Evolutionary conservation across 2,888 invertebrate genomes (phyloP), one percentile per base, ranked within the genome.

Genomic region (Caenorhabditis sp.): DNA sequence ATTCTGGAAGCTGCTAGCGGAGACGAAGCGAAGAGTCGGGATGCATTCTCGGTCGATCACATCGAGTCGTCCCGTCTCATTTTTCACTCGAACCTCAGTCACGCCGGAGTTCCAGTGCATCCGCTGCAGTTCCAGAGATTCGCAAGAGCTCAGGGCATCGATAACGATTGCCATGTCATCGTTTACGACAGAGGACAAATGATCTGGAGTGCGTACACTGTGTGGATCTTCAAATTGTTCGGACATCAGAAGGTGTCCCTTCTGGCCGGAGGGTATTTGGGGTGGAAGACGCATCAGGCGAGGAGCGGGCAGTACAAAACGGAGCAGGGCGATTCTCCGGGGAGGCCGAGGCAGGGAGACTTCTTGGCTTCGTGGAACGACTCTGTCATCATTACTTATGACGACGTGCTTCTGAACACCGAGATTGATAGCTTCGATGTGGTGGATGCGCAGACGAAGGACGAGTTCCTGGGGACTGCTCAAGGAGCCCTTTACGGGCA

Each of bases 51-150:
- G 1, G 48, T 48, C 11, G 86, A 86, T 55, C 87, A 87, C 74
- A 81, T 87, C 32, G 84, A 88, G 43, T 78, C 80, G 13, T 86
- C 87, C 9, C 80, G 80, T 24, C 75, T 86, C 1, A 78, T 87
- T n/a, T 83, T 83, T 56, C 85, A 87, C 56, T 79, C 85, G 9
- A 87, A 86, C 46, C 71, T 88, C 20, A 83, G 83, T 27, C 88
- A 88, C 66, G 78, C 80, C 30, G 87, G 87, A 24, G 87, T 88
- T 26, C 88, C 88, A 26, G 88, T 88, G 5, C 88, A 88, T 77
- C 88, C 88, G 24, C 84, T 88, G 3, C 82, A 82, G 46, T 84
- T 84, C 48, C 83, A 83, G 56, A 37, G 83, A 39, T 85, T 84
- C 61, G 80, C 85, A 6, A 81, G 88, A 43, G 73, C 83, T 6